A percentile compares a stretch with the other conserved stretches of the same genome.
These are phyloP conservation scores for Ceratothoa steindachneri DNA, from an alignment of 2,888 invertebrate species.

Conservation along the genomic window DNA sequence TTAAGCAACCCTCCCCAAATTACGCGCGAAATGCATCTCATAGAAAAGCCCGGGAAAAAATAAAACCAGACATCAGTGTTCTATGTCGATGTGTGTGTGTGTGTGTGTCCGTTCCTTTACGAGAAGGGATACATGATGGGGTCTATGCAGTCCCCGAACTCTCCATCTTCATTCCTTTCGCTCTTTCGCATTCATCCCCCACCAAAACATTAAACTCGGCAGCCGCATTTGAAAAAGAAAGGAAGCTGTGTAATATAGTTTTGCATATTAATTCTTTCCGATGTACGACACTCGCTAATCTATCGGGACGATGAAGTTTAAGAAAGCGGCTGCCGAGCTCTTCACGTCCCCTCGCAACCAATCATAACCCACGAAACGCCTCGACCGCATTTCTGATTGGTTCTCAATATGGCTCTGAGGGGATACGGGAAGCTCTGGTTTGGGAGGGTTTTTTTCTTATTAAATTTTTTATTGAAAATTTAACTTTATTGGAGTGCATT, in stretches of 20 bases:
- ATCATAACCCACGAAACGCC: not conserved
- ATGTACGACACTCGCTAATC: slow-evolving; percentile 10
- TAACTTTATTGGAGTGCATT: slow-evolving; percentile 8
- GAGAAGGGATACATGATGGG: no score
- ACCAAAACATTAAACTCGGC: not conserved
- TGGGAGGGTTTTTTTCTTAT: not conserved
- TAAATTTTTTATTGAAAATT: slow-evolving; percentile 10
- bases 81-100: not conserved
- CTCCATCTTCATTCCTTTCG: not conserved
- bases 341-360: not conserved
- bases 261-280: slow-evolving; percentile 12
- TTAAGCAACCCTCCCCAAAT: no score
- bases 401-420: not conserved
- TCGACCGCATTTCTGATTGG: not conserved
- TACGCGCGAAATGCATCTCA: no score
- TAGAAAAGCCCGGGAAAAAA: no score
- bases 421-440: not conserved
- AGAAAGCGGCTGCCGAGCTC: not conserved
- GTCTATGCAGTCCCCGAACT: not conserved
- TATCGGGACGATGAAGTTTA: not conserved
- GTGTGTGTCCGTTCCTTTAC: not conserved
- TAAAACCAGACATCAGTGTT: not conserved
- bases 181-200: no score
- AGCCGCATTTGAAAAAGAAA: not conserved
- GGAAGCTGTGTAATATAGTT: slow-evolving; percentile 1